Percentiles rank a stretch among this genome's conserved stretches.
These are phyloP conservation scores for Halcyon chelicuti DNA, from an alignment of 2,797 vertebrate species.

Conservation along the genomic window DNA sequence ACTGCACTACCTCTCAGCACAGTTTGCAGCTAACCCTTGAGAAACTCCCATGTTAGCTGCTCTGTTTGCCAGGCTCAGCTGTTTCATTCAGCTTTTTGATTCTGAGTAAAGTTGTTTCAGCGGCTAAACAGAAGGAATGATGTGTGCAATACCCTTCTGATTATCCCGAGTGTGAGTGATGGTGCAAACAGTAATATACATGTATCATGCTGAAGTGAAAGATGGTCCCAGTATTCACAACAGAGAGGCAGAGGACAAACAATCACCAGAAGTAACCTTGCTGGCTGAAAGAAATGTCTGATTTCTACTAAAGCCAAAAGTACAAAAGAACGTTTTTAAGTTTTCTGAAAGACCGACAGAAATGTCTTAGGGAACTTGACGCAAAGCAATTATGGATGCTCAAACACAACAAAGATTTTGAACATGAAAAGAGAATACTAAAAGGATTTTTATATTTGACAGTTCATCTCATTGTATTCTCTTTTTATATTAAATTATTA, in stretches of 20 bases:
- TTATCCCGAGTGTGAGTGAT: slow-evolving; percentile 24
- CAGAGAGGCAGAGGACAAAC: slow-evolving; percentile 39
- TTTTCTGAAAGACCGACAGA: slow-evolving; percentile 61
- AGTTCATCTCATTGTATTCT: slow-evolving; percentile 74
- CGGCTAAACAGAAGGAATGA: slow-evolving; percentile 44
- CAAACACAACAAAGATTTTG: slow-evolving; percentile 74
- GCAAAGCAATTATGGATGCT: slow-evolving; percentile 72
- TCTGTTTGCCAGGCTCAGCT: slow-evolving; percentile 62
- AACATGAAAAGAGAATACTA: slow-evolving; percentile 75
- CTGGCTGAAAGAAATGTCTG: neutral
- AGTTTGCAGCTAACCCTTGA: neutral
- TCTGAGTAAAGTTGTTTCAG: slow-evolving; percentile 52
- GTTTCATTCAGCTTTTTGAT: slow-evolving; percentile 55
- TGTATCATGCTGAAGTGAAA: slow-evolving; percentile 8
- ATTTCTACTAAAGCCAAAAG: slow-evolving; percentile 29
- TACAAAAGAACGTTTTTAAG: slow-evolving; percentile 23
- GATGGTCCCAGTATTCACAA: slow-evolving; percentile 30
- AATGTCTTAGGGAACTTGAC: slow-evolving; percentile 59
- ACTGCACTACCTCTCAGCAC: neutral
- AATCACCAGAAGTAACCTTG: slow-evolving; percentile 14
- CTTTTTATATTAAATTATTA: slow-evolving; percentile 73
- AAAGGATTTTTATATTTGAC: slow-evolving; percentile 75
- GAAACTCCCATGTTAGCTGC: slow-evolving; percentile 31
- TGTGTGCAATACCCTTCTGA: neutral
- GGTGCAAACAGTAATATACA: slow-evolving; percentile 41